Evolutionary conservation across 2,888 invertebrate species (phyloP), one percentile per base, ranked within the genome.

Genomic region (Empis livida): DNA sequence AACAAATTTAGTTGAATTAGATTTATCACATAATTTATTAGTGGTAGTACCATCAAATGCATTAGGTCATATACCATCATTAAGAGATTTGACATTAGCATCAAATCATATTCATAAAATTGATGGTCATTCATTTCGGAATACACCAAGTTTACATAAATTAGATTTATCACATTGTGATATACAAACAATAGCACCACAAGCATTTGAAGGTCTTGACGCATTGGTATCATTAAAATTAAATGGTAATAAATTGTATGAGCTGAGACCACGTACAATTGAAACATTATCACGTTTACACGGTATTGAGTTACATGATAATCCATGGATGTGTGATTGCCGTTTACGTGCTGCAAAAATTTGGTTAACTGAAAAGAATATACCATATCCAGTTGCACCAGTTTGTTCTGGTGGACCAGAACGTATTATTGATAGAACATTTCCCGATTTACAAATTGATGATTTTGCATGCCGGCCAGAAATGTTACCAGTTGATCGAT

Each of bases 291-390:
- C 77, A 56, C 80, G 81, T 49, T 73, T 91, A 44, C 82, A 85
- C 62, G 84, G 83, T 39, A 81, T 91, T 51, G 87, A 88, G 61
- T 70, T 91, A 54, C 87, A 90, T 54, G 86, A 86, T 54, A 91
- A 91, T 67, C 88, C 87, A 1, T 91, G 90, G 91, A 77, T 81
- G 51, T 92, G 91, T 62, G 90, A 91, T 62, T 92, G 91, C 61
- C 80, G 86, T 20, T 66, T 91, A 49, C 74, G 90, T 44, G 82
- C 84, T 49, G 78, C 88, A 49, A 87, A 88, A 63, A 73, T 83
- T 57, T 91, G 90, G 90, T 70, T 91, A 53, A 78, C 80, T 44
- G 79, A 81, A 59, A 78, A 82, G 56, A 86, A 87, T 61, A 77
- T 84, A 37, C 82, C 84, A 3, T 78, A 82, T 56, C 76, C 82